Evolutionary conservation across 2,797 vertebrate species (phyloP), one percentile per base, ranked within the genome.

Genomic region (Siniperca obscura): DNA sequence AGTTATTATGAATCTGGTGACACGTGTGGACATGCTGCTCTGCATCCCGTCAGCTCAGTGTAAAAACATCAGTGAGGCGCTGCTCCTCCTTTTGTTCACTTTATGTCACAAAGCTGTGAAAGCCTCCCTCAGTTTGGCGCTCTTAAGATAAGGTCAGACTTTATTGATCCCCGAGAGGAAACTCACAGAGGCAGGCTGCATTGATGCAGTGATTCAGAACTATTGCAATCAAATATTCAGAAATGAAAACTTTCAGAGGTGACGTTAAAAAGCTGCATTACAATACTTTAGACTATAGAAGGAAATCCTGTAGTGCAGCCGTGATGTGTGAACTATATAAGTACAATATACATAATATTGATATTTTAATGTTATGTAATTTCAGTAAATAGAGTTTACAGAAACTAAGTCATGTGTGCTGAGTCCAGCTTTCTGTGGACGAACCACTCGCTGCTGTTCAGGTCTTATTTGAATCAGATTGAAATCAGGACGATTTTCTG

Each of bases 371-470:
- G 30, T 30, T 30, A 30, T 3, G 30, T 30, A 30, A 30, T 30
- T 12, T 52, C 21, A n/a, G 30, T 9, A 38, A 25, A 27, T 2
- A 4, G 21, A 27, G 19, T 55, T 11, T 34, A 44, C 13, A 13
- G 44, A 11, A 56, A 36, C 21, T 27, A 5, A 42, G 0, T 0
- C 1, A 3, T 19, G 0, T 52, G 16, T 17, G 40, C 0, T 22
- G 64, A 48, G 42, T 61, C 13, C 19, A 27, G 4, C 16, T 25
- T 14, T 11, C 16, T 50, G 7, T 10, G 36, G 5, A 38, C 6
- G 1, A 1, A 50, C 11, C 21, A 11, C 44, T 53, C 7, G 0
- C 44, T 38, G 13, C 73, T 2, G 60, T 16, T 62, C 0, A 12
- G 30, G 9, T 62, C 48, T 48, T 12, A 6, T 53, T 55, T 50